Conservation (phyloP, 2,113 vertebrate species). For the Paracyprichromis sp. region DNA sequence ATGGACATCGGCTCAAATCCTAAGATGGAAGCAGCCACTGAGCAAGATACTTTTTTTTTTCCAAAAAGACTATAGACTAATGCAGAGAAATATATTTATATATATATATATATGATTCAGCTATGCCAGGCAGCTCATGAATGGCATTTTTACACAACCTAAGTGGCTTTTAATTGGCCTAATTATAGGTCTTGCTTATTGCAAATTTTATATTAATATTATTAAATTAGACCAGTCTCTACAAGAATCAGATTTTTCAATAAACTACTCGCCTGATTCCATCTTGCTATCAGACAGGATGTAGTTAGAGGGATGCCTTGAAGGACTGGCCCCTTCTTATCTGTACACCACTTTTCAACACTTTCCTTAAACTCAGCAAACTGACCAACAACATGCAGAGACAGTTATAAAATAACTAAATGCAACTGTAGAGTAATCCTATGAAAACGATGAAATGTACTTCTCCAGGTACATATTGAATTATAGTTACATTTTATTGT, state of each 20-base stretch:
- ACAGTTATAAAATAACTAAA: neutral
- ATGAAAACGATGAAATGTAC: neutral
- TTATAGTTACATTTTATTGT: neutral
- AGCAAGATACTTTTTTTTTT: accelerated
- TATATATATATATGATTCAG: neutral
- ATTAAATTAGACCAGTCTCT: conserved; percentile 15
- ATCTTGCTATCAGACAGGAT: neutral
- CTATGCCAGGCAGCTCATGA: neutral
- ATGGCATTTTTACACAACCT: neutral
- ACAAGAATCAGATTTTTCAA: conserved; percentile 14
- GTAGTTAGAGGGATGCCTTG: neutral
- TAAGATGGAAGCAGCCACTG: neutral
- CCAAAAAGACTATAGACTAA: neutral
- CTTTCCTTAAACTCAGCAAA: neutral
- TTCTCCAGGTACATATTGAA: neutral
- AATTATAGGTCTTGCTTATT: conserved; percentile 7
- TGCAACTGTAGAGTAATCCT: neutral
- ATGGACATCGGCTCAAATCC: neutral
- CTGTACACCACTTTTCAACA: neutral
- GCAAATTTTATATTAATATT: conserved; percentile 4
- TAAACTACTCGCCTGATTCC: neutral
- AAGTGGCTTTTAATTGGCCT: conserved; percentile 14
- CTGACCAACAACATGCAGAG: neutral
- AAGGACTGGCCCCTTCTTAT: neutral
- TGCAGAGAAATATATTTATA: neutral